These are phyloP conservation scores for Gavia stellata DNA, from an alignment of 2,113 vertebrate species.

Conservation along the genomic window DNA sequence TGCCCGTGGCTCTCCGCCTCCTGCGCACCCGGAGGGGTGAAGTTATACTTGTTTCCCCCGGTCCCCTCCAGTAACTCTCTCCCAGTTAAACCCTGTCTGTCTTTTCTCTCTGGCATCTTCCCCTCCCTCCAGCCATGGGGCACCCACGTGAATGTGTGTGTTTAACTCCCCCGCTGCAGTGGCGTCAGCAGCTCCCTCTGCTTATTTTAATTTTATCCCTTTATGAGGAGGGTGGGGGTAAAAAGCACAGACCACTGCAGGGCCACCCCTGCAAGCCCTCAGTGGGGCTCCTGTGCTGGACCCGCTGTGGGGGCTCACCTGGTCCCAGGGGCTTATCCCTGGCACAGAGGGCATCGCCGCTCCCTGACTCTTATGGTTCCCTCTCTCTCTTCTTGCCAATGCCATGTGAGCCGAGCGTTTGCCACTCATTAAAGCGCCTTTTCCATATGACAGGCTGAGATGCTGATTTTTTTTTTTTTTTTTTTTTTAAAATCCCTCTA, in stretches of 20 bases:
- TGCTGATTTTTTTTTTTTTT: neutral
- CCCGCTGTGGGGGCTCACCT: neutral
- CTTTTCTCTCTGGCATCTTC: neutral
- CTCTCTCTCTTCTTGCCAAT: neutral
- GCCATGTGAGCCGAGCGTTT: neutral
- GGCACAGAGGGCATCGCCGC: neutral
- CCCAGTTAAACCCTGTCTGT: neutral
- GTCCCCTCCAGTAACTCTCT: neutral
- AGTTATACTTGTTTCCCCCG: neutral
- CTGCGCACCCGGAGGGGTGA: neutral
- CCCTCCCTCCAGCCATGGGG: neutral
- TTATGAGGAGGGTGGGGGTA: neutral
- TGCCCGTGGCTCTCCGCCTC: neutral
- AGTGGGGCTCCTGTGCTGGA: neutral
- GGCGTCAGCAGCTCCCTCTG: neutral
- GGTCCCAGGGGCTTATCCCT: neutral
- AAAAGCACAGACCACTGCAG: neutral
- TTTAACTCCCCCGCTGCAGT: neutral
- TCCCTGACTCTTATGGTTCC: neutral
- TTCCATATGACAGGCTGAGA: conserved; percentile 25
- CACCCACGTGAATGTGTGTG: neutral
- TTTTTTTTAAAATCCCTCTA: conserved; percentile 23
- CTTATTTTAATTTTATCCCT: neutral
- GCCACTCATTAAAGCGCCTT: conserved; percentile 3
- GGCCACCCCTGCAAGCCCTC: neutral